Percentiles rank a stretch among this genome's conserved stretches.
These are phyloP conservation scores for Umimayanthus kanabou DNA, from an alignment of 92 coral and sea anemone species.

Conservation along the genomic window DNA sequence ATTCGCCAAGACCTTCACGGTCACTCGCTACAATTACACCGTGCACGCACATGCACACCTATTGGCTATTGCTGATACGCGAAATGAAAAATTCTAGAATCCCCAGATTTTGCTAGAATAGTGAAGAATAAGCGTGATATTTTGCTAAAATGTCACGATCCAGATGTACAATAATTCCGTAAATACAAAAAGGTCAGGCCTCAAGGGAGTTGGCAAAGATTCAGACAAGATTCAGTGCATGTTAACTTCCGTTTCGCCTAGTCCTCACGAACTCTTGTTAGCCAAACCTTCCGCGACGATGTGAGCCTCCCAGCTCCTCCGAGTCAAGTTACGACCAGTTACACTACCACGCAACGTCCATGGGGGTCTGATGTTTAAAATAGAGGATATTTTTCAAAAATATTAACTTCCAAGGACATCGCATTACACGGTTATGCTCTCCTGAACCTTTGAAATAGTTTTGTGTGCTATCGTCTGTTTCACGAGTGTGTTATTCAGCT, in stretches of 20 bases:
- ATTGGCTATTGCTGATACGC: neutral
- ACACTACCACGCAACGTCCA: no score
- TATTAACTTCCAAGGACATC: neutral
- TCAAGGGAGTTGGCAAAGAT: neutral
- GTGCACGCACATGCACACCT: no score
- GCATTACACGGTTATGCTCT: neutral
- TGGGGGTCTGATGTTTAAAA: no score
- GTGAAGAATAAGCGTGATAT: neutral
- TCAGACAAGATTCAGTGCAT: neutral
- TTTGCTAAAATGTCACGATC: neutral
- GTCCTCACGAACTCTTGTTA: neutral
- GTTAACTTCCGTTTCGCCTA: neutral
- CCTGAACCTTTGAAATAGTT: neutral
- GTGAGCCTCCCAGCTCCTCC: neutral
- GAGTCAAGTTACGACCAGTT: neutral
- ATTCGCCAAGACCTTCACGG: neutral
- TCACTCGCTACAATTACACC: no score
- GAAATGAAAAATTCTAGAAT: neutral
- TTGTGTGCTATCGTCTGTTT: neutral
- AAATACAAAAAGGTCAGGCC: neutral
- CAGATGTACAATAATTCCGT: neutral
- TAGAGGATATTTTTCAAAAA: no score
- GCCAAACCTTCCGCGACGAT: neutral
- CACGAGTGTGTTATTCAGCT: slow-evolving; percentile 8
- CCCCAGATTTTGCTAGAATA: neutral